Base-by-base conservation (phyloP, 2,888 invertebrate genomes). In the Tenthredo amoena region DNA sequence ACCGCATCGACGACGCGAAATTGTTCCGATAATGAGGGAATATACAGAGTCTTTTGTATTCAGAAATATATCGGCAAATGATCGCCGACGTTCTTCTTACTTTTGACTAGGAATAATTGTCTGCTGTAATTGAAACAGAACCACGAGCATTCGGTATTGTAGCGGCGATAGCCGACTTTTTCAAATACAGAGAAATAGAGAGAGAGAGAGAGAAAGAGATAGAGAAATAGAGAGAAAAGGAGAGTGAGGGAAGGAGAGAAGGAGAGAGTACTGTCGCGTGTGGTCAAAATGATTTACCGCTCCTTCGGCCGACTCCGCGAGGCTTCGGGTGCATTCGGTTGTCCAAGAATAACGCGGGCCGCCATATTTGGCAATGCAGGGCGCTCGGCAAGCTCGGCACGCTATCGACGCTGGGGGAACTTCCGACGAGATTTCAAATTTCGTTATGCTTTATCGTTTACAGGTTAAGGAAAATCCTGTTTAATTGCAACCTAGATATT, bases 301-400 rank as follows among this genome's bases (percentile, higher is more conserved):
- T 47, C 10, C 21, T 83, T 91, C 91, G 91, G 90, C 86, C 86
- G 87, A 87, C 86, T 91, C 87, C 92, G 93, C 88, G 87, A 88
- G 87, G 91, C 92, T 91, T 90, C 89, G 83, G 83, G 18, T 83
- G 88, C 89, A 88, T 88, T 91, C 91, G 88, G 83, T 85, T 65
- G 43, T 89, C 93, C 93, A 93, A 93, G 93, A 93, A 93, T 93
- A 93, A 89, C 92, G 88, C 91, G 90, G 91, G 90, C 90, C 90
- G 92, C 93, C 93, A 92, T 93, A 93, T 93, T 93, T 93, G 93
- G 93, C 91, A 93, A 93, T 93, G 93, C 89, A 91, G 91, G 83
- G 88, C 90, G 90, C 90, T 37, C 71, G 88, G 37, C 68, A 71
- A 68, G 62, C 34, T 50, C 37, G 31, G 65, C 62, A 62, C 26